phyloP scores from a whole-genome alignment of 2,113 vertebrate genomes.

The Natator depressus region DNA sequence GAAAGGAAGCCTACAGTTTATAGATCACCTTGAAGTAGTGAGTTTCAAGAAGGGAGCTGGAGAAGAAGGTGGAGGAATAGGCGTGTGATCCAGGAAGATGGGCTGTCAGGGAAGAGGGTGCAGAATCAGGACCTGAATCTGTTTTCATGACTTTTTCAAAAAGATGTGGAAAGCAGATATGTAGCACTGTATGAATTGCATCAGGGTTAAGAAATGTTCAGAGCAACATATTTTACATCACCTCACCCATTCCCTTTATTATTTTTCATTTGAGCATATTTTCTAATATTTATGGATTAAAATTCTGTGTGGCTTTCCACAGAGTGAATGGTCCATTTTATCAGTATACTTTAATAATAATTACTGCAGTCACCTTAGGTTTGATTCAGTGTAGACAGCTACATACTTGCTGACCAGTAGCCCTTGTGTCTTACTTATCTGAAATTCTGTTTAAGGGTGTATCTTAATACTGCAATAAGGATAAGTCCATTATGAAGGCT shows the following conservation, averaged over 20 bases:
- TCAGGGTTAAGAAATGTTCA: neutral
- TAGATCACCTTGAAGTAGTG: neutral
- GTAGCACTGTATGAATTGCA: neutral
- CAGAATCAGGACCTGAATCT: rapidly evolving
- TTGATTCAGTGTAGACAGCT: neutral
- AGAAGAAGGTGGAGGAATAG: neutral
- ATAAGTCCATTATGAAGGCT: neutral
- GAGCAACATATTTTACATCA: neutral
- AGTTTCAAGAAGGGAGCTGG: neutral
- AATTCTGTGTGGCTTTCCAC: neutral
- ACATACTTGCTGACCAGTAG: neutral
- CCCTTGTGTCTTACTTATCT: neutral
- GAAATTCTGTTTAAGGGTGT: neutral
- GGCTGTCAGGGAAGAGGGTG: neutral
- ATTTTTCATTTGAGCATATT: neutral
- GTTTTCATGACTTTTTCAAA: neutral
- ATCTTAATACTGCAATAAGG: neutral
- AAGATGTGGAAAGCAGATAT: neutral
- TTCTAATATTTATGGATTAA: neutral
- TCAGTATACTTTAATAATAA: neutral
- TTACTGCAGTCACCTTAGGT: neutral
- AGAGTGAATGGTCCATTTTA: neutral
- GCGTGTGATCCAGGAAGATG: neutral
- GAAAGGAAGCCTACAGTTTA: neutral
- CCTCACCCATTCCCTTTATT: neutral